Conservation (phyloP, 2,113 vertebrate species). For the Hirundichthys speculiger region DNA sequence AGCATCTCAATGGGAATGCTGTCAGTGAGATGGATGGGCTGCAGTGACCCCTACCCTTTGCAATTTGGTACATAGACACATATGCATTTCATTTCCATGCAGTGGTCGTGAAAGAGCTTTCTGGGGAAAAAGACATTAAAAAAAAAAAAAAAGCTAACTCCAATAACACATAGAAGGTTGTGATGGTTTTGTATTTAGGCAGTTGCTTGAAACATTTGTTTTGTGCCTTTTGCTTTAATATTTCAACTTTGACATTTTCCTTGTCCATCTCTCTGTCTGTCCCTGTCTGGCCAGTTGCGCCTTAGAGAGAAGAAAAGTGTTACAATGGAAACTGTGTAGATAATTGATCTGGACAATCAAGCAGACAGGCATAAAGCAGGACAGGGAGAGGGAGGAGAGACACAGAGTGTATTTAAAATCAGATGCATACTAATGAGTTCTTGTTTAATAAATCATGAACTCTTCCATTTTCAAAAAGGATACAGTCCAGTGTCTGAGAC, state of each 20-base stretch:
- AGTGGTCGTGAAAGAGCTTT: not conserved
- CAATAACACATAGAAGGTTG: not conserved
- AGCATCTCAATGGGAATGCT: not conserved
- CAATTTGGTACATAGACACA: conserved; percentile 1
- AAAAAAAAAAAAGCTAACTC: not conserved
- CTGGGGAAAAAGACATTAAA: not conserved
- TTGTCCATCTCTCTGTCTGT: not conserved
- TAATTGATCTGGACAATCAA: conserved; percentile 63
- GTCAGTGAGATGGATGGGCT: conserved; percentile 15
- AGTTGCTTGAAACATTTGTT: not conserved
- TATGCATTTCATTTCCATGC: no score
- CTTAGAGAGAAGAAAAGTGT: conserved; percentile 7
- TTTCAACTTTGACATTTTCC: not conserved
- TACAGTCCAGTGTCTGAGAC: conserved; percentile 49
- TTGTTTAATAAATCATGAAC: conserved; percentile 78
- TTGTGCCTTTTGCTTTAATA: not conserved
- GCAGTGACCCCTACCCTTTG: conserved; percentile 15
- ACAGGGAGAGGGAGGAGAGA: conserved; percentile 52
- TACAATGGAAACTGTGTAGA: conserved; percentile 6
- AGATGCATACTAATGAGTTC: conserved; percentile 74
- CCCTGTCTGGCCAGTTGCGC: conserved; percentile 5
- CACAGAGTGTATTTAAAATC: conserved; percentile 62
- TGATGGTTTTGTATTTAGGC: not conserved
- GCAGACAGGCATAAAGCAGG: conserved; percentile 60
- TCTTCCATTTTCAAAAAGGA: conserved; percentile 70